Conservation (phyloP, 2,797 vertebrate species). For the Anguilla anguilla region DNA sequence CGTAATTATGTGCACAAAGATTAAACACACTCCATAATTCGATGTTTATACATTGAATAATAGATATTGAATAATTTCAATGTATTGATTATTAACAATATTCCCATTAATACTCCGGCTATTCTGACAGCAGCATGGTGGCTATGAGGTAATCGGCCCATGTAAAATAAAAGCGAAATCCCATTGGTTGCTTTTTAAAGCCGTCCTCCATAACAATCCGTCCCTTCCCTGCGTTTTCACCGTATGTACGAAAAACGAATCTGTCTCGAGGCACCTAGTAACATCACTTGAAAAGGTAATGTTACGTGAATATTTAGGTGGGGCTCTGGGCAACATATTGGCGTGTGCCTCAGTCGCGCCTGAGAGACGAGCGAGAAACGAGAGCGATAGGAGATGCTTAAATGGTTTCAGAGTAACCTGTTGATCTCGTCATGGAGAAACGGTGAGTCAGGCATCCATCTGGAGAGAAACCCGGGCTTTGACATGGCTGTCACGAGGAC, state of each 20-base stretch:
- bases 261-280: conserved; percentile 46
- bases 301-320: conserved; percentile 34
- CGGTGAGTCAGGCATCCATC: conserved; percentile 37
- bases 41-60: too few species aligned
- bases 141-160: conserved; percentile 43
- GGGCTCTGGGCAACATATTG: conserved; percentile 39
- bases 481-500: not conserved
- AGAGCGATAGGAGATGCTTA: conserved; percentile 17
- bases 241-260: conserved; percentile 46
- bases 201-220: conserved; percentile 52
- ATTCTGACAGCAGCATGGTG: conserved; percentile 45
- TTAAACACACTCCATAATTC: not conserved
- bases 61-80: not conserved
- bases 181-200: conserved; percentile 48
- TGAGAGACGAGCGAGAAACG: conserved; percentile 27
- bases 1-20: not conserved
- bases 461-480: conserved; percentile 1
- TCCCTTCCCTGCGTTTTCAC: conserved; percentile 48
- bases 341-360: conserved; percentile 35
- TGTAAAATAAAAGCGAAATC: conserved; percentile 40
- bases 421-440: conserved; percentile 41
- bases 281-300: conserved; percentile 36
- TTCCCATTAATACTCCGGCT: conserved; percentile 14
- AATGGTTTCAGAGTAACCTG: conserved; percentile 44
- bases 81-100: not conserved